Base-by-base conservation (phyloP, 2,888 invertebrate genomes). In the Eristalis intricaria region DNA sequence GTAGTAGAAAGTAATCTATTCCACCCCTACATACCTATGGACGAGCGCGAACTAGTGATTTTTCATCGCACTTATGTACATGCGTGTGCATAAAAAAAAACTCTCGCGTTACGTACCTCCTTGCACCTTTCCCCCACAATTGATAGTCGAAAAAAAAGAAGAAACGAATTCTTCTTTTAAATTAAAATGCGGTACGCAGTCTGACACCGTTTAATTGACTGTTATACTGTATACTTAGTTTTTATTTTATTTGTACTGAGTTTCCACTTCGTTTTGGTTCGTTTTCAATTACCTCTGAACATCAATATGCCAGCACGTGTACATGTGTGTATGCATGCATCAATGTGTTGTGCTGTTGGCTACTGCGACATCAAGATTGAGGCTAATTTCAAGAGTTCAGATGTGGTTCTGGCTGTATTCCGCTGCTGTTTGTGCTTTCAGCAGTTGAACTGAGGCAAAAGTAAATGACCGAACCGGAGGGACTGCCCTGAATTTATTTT, bases 151-250 rank as follows among this genome's bases (percentile, higher is more conserved):
- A 60, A 74, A 63, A 75, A 66, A 69, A 32, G 58, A 79, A 73
- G 32, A 38, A 26, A 43, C 8, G 13, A 64, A 50, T 80, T 56
- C 43, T 19, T 50, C 50, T 75, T 75, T 11, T 82, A 77, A 82
- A 86, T 86, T 86, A 86, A 86, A 86, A 86, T 86, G 85, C 85
- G 82, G 74, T 74, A 86, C 82, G 85, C 85, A 86, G 77, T 86
- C 65, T 86, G 85, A 86, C 85, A 86, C 85, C 77, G 56, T 86
- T 86, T 74, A 82, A 86, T 86, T 86, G 85, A 86, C 85, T 73
- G 85, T 86, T 86, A 82, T 82, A 73, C 68, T 65, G 15, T 79
- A 60, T 65, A 71, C 63, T 78, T 35, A 63, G 61, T 68, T 77
- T 81, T 75, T 71, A 32, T 75, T 76, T 66, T 61, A 35, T 23